A percentile compares a stretch with the other conserved stretches of the same genome.
Conservation (phyloP, 1,140 invertebrate species). For the Cotesia chilonis region DNA sequence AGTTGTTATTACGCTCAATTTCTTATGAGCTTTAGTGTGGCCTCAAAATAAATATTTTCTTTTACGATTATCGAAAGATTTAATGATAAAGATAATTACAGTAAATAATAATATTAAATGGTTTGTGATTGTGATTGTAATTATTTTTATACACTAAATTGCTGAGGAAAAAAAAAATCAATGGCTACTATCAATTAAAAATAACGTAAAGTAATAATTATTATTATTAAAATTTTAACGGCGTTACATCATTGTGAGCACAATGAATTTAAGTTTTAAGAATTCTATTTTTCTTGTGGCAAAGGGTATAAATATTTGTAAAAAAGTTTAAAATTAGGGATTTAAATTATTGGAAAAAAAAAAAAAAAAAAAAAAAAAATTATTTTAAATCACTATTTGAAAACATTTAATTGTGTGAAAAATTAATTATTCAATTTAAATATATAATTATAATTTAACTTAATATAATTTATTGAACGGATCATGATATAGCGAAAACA, state of each 20-base stretch:
- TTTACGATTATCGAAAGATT: too few relatives aligned
- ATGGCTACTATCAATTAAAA: too few relatives aligned
- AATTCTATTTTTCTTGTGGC: constrained; percentile 64
- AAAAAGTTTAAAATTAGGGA: neutral
- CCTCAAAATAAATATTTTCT: neutral
- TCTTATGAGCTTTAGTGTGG: constrained; percentile 10
- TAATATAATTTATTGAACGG: too few relatives aligned
- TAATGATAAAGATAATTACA: too few relatives aligned
- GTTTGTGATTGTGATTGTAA: too few relatives aligned
- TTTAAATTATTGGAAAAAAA: neutral
- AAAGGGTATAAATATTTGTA: constrained; percentile 47
- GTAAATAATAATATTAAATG: too few relatives aligned
- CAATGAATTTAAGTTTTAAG: constrained; percentile 63
- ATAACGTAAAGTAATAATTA: constrained; percentile 16
- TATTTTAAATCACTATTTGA: too few relatives aligned
- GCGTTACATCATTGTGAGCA: constrained; percentile 28
- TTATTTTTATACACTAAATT: too few relatives aligned
- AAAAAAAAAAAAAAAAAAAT: constrained; percentile 21
- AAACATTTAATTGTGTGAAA: too few relatives aligned
- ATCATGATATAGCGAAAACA: too few relatives aligned
- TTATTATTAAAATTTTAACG: constrained; percentile 32
- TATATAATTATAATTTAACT: too few relatives aligned
- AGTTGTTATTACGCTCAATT: constrained; percentile 42
- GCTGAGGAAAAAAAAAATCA: neutral
- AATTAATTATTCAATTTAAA: neutral